These are phyloP conservation scores for Merluccius polli DNA, from an alignment of 2,797 vertebrate species.

Conservation along the genomic window DNA sequence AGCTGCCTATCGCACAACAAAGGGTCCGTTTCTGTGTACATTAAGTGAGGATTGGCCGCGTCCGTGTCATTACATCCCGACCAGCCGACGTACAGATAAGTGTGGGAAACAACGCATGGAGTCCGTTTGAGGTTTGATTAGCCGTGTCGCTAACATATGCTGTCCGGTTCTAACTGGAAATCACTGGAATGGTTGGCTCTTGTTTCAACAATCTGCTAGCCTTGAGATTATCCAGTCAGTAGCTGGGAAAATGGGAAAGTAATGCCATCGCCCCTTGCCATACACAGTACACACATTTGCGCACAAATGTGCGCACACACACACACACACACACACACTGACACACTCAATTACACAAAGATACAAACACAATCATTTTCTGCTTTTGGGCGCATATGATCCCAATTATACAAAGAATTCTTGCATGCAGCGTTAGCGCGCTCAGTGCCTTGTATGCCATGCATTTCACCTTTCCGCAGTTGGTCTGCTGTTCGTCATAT, in stretches of 20 bases:
- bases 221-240: background rate
- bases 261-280: background rate
- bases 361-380: conserved; percentile 11
- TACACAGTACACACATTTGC: conserved; percentile 12
- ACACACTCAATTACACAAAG: conserved; percentile 49
- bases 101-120: background rate
- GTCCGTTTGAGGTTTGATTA: background rate
- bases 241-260: background rate
- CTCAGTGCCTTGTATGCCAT: background rate
- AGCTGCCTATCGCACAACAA: background rate
- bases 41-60: background rate
- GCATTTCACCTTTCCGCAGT: background rate
- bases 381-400: background rate
- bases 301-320: conserved; percentile 12
- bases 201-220: background rate
- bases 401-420: background rate
- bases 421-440: background rate
- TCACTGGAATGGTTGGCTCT: background rate
- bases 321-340: conserved; percentile 36
- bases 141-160: background rate
- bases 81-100: background rate
- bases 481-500: background rate
- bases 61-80: background rate
- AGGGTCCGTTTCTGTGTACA: background rate
- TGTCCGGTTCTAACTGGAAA: background rate